These are phyloP conservation scores for Philereme transversata DNA, from an alignment of 2,888 invertebrate species.

Conservation along the genomic window DNA sequence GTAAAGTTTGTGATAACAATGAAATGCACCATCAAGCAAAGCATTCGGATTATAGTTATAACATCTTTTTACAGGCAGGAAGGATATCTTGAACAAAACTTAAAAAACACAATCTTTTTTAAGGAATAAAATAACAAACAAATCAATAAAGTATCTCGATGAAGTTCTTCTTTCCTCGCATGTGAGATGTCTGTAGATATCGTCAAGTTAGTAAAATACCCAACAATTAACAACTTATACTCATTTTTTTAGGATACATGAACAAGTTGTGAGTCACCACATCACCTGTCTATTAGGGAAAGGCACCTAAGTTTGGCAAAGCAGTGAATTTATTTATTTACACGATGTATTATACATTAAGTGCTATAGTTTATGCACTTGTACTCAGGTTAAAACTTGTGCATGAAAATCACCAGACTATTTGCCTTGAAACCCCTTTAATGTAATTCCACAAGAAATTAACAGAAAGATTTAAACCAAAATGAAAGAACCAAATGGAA, in stretches of 20 bases:
- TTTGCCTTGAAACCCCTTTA: conserved; percentile 2
- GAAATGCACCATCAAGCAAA: conserved; percentile 48
- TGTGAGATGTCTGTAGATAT: conserved; percentile 17
- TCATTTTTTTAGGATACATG: too few relatives aligned
- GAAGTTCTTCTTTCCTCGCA: conserved; percentile 4
- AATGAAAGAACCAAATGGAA: conserved; percentile 47
- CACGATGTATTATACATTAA: background rate
- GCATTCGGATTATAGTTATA: conserved; percentile 38
- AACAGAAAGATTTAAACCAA: conserved; percentile 32
- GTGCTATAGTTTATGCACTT: conserved; percentile 1
- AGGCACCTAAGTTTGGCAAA: conserved; percentile 9
- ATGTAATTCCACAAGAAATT: conserved; percentile 4
- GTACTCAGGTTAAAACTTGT: conserved; percentile 4
- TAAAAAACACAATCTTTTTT: background rate
- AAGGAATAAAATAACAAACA: background rate
- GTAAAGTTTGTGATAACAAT: conserved; percentile 5
- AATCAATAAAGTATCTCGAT: background rate
- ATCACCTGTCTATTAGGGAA: conserved; percentile 10
- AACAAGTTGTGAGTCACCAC: background rate
- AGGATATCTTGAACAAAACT: conserved; percentile 23
- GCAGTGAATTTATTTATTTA: conserved; percentile 10
- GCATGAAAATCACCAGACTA: conserved; percentile 7
- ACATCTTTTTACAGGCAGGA: conserved; percentile 41
- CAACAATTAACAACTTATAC: too few relatives aligned
- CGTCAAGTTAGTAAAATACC: conserved; percentile 15